Evolutionary conservation across 2,888 invertebrate genomes (phyloP).

Genomic region (Pyrgus malvae): DNA sequence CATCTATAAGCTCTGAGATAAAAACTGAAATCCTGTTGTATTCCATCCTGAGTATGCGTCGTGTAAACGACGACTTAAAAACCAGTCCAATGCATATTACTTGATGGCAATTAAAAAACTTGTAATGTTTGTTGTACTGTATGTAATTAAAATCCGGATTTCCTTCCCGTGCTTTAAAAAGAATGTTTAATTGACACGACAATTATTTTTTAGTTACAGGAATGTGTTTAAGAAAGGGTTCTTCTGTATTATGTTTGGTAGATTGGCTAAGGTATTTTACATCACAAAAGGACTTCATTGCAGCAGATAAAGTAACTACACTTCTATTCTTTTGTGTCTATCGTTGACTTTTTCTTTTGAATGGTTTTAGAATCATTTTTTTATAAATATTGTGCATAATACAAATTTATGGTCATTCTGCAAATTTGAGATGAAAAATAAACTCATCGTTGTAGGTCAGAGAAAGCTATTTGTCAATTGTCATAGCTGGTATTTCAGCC

Average conservation of each 20-base stretch:
- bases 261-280: no score
- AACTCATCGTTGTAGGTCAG: no score
- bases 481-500: background rate
- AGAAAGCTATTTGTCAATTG: no score
- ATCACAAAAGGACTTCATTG: no score
- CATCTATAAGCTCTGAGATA: background rate
- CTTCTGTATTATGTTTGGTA: background rate
- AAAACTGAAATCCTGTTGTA: constrained; percentile 9
- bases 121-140: background rate
- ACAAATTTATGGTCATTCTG: no score
- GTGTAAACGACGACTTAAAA: constrained; percentile 5
- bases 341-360: no score
- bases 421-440: no score
- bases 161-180: constrained; percentile 7
- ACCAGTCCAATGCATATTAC: constrained; percentile 9
- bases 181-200: constrained; percentile 7
- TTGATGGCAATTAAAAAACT: constrained; percentile 3
- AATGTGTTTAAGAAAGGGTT: background rate
- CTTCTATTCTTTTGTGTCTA: no score
- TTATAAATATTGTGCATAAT: no score
- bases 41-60: background rate
- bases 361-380: no score
- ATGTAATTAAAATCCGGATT: constrained; percentile 10
- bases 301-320: no score
- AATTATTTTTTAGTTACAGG: background rate